These are phyloP conservation scores for Ephialtes manifestator DNA, from an alignment of 2,888 invertebrate species.

Conservation along the genomic window DNA sequence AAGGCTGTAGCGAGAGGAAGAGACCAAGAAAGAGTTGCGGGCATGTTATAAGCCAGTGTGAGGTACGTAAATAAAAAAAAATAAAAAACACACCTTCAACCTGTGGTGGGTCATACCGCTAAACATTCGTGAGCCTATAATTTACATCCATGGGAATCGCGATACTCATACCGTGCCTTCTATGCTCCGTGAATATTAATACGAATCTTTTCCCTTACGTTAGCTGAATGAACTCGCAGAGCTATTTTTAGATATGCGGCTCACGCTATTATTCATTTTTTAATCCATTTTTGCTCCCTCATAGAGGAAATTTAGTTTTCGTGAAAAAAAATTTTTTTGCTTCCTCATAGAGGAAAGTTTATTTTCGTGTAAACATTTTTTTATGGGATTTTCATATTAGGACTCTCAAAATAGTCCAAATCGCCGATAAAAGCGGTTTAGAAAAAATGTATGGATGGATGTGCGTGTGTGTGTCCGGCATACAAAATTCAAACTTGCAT, in stretches of 20 bases:
- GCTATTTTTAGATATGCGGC: neutral
- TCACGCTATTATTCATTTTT: neutral
- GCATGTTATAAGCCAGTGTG: neutral
- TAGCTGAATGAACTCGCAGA: neutral
- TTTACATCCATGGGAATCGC: slow-evolving; percentile 20
- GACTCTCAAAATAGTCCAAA: no score
- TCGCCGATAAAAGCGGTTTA: no score
- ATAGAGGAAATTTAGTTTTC: no score
- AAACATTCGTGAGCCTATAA: slow-evolving; percentile 15
- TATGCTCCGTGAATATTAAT: slow-evolving; percentile 18
- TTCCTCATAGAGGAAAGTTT: no score
- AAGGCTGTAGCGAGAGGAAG: neutral
- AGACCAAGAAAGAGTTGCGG: slow-evolving; percentile 2
- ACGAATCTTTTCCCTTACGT: neutral
- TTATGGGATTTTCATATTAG: no score
- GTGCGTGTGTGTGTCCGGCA: no score
- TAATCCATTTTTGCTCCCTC: no score
- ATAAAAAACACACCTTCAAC: neutral
- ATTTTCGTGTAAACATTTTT: no score
- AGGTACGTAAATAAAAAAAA: neutral
- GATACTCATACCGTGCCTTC: neutral
- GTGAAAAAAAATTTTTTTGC: no score
- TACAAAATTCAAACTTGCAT: no score
- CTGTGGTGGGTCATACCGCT: neutral
- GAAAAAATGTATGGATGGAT: no score